Base-by-base conservation (phyloP, 1,140 invertebrate genomes). In the Zaprionus taronus region DNA sequence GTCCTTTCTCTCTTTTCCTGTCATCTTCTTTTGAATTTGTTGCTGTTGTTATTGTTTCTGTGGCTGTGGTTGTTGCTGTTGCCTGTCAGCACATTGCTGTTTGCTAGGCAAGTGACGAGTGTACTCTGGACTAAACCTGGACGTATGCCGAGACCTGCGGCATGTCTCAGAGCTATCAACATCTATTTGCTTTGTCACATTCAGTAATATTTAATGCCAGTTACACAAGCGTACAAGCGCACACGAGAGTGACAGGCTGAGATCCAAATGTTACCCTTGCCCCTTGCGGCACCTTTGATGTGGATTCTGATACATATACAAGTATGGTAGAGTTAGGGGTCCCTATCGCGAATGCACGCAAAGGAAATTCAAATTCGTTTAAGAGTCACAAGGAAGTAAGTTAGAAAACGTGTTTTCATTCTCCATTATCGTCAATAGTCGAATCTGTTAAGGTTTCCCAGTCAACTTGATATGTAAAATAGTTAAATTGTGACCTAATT, bases 31-130 rank as follows among this genome's bases (percentile, higher is more conserved):
- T 31, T 77, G 62, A 60, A 66, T 61, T 79, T 55, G 69, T 36
- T 67, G 26, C 15, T 80, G 53, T 49, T 31, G 7, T 15, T 82
- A 79, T 71, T 74, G 69, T 61, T 77, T 38, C 69, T 68, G 56
- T 49, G 1, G 28, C 7, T 74, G 56, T 49, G 7, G 28, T 1
- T 74, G 56, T 44, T 80, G 66, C 77, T 81, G 72, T 64, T 71
- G 79, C 49, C 82, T 91, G 85, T 90, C 85, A 89, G 84, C 77
- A 91, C 81, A 78, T 77, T 80, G 79, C 84, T 81, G 64, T 72
- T 74, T 62, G 47, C 66, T 56, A 70, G 67, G 51, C 63, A 68
- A 72, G 75, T 89, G 86, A 90, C 79, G 72, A 82, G 82, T 85
- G 68, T 71, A 72, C 24, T 72, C 24, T 72, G 76, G 55, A 72